Evolutionary conservation across 2,113 vertebrate species (phyloP).

Genomic region (Aphyosemion australe): DNA sequence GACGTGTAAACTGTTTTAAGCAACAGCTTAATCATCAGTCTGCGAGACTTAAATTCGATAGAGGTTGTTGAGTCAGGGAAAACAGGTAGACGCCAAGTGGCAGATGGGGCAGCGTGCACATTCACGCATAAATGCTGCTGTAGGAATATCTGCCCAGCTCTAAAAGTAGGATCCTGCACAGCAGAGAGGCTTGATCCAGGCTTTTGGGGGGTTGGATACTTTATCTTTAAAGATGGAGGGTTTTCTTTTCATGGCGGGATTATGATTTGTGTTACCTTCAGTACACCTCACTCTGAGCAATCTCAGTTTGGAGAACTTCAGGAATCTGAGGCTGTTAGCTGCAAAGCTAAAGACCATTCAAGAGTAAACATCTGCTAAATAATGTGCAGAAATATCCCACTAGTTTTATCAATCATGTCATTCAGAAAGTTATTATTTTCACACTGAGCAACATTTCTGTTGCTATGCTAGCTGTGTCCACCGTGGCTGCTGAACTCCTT

Average conservation of each 20-base stretch:
- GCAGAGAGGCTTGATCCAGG: conserved; percentile 1
- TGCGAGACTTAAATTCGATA: conserved; percentile 80
- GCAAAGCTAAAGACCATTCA: no score
- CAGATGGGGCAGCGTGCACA: conserved; percentile 79
- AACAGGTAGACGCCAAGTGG: conserved; percentile 76
- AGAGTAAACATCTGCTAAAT: not conserved
- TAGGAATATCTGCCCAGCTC: conserved; percentile 70
- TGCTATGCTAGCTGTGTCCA: no score
- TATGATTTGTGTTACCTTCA: not conserved
- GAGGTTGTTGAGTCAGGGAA: conserved; percentile 80
- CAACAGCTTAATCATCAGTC: conserved; percentile 83
- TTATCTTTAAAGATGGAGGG: not conserved
- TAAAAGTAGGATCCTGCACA: not conserved
- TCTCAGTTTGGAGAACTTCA: not conserved
- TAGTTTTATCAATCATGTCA: no score
- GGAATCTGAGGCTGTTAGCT: no score
- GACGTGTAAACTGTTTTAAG: conserved; percentile 77
- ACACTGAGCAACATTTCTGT: no score
- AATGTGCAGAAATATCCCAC: no score
- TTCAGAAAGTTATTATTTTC: no score
- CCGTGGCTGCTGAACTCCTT: no score
- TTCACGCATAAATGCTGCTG: conserved; percentile 63
- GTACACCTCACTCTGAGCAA: not conserved
- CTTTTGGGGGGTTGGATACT: not conserved
- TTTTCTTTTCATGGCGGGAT: not conserved